These are phyloP conservation scores for Sericinus montela DNA, from an alignment of 2,888 invertebrate genomes.

Conservation along the genomic window DNA sequence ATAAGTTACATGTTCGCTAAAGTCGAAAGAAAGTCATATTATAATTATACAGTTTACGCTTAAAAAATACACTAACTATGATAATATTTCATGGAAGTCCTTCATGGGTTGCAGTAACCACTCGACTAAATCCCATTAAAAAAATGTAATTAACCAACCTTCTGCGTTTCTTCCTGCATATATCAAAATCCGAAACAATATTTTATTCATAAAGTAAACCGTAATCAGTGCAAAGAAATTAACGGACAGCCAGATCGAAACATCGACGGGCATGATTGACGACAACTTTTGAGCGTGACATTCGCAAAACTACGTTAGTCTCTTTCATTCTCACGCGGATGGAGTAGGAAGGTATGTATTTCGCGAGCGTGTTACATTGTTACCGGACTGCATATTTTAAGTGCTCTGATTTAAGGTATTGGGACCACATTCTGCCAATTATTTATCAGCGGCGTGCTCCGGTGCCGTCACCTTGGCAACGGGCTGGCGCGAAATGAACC, in stretches of 20 bases:
- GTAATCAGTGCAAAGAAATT: conserved; percentile 10
- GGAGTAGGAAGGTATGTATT: background rate
- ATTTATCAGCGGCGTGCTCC: conserved; percentile 38
- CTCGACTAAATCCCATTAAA: too few relatives aligned
- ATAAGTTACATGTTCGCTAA: too few relatives aligned
- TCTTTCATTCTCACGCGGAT: background rate
- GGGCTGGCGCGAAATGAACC: conserved; percentile 25
- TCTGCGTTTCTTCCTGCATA: background rate
- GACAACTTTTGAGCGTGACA: background rate
- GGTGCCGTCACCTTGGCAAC: conserved; percentile 56
- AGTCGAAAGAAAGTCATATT: too few relatives aligned
- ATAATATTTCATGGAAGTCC: too few relatives aligned
- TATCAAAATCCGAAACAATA: background rate
- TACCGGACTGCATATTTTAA: conserved; percentile 7
- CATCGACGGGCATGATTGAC: conserved; percentile 13
- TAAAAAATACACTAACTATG: too few relatives aligned
- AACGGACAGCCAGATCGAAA: conserved; percentile 10
- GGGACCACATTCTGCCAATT: conserved; percentile 41
- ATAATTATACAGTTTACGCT: too few relatives aligned
- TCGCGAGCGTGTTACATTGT: background rate
- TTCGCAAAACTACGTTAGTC: background rate
- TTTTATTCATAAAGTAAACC: conserved; percentile 11
- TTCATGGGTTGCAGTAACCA: too few relatives aligned
- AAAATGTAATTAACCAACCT: too few relatives aligned
- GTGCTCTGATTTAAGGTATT: conserved; percentile 32